Evolutionary conservation across 2,113 vertebrate species (phyloP), one percentile per base, ranked within the genome.

Genomic region (Equus przewalskii): DNA sequence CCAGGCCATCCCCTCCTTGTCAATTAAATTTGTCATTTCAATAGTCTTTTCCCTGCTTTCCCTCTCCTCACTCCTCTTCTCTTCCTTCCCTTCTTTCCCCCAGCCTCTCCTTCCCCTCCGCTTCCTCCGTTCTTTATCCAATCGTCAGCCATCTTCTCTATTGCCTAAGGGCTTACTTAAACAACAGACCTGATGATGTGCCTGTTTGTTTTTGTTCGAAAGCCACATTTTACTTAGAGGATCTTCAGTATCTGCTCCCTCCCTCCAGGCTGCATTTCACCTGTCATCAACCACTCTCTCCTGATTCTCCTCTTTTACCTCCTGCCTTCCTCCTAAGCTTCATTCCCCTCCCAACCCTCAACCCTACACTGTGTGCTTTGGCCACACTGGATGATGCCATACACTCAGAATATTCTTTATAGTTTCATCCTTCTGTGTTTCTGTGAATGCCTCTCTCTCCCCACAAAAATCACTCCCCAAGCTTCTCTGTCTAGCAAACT

Each of bases 181-280:
- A 30, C 56, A 24, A 73, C 15, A 51, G 60, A 44, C 33, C 26
- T 56, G 26, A 24, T 56, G 56, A 64, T 3, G 13, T 30, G 13
- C 1, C 22, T 6, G 1, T n/a, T 18, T n/a, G 46, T 30, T n/a
- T 58, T 10, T 6, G 0, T 64, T 44, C 15, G 4, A 44, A 67
- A 83, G 67, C 24, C 67, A 36, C 24, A 56, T 14, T 33, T 62
- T 28, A 36, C 24, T n/a, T 16, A 28, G 1, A 26, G 51, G 22
- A 36, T 21, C 65, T 49, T 72, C 14, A 21, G 1, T 4, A 11
- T 21, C 64, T 62, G 30, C 6, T 62, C 26, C 16, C 18, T 33
- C 33, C 19, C 26, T n/a, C 26, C 11, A 58, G 30, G 46, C 33
- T 12, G 15, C 62, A 26, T 44, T 26, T 16, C 28, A 76, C 51